Base-by-base conservation (phyloP, 2,888 invertebrate species). In the Andrena trimmerana region DNA sequence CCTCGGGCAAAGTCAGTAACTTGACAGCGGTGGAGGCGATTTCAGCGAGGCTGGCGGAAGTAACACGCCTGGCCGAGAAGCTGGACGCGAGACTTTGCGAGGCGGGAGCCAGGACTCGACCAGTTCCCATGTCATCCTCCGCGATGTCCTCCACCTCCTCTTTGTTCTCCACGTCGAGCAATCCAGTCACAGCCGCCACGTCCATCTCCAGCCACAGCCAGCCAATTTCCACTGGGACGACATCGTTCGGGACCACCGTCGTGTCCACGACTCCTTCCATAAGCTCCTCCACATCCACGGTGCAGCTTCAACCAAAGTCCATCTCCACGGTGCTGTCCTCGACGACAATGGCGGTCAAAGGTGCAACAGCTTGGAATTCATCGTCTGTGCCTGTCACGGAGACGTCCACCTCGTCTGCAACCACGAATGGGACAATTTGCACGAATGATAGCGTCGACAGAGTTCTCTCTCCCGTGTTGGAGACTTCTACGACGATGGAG, bases 21-120 rank as follows among this genome's bases (percentile, higher is more conserved):
- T 94, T 95, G 84, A 95, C 96, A 86, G 96, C 96, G 24, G 95
- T 96, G 54, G 96, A 96, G 88, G 96, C 96, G 67, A 96, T 97
- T 78, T 95, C 96, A n/a, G 95, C 95, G 88, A 95, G 95, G 90
- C 92, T 97, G 80, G 94, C 95, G 20, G 96, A 96, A 92, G 96
- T 97, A 20, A 96, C 96, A 16, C 95, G 95, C 76, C 94, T 96
- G 29, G 96, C 96, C 1, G 96, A 96, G 92, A 96, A 96, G 83
- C 93, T 97, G 86, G 97, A 97, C 90, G 95, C 95, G 54, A 92
- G 86, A 82, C 87, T 94, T 13, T 93, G 92, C 86, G 93, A 93
- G 69, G 93, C 93, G 67, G 94, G 94, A 10, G 93, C 93, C 29
- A 90, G 90, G 77, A 93, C 92, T 80, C 94, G 83, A 31, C 84